These are phyloP conservation scores for Ypsolopha scabrella DNA, from an alignment of 2,888 invertebrate species.

Conservation along the genomic window DNA sequence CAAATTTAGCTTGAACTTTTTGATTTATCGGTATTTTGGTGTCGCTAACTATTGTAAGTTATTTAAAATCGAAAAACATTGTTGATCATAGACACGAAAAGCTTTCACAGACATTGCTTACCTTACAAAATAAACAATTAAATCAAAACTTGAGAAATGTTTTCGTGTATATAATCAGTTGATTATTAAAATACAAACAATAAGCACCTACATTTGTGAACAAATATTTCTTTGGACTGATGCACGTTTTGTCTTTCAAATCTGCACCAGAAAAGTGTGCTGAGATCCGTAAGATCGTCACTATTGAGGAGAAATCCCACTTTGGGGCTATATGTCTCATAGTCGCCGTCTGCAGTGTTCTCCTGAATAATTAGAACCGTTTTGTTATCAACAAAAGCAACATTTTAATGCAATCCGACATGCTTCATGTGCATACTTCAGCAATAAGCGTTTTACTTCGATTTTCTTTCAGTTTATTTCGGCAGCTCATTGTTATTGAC, in stretches of 20 bases:
- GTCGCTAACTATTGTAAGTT: not conserved
- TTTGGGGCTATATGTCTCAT: conserved; percentile 48
- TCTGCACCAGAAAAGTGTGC: conserved; percentile 29
- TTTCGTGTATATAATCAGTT: not conserved
- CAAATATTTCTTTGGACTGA: conserved; percentile 30
- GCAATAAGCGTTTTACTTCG: not conserved
- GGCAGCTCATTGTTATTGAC: no score
- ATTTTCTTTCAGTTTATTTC: no score
- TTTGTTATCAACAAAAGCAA: conserved; percentile 18
- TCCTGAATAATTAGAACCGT: conserved; percentile 54
- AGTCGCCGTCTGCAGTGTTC: conserved; percentile 32
- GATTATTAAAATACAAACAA: conserved; percentile 27
- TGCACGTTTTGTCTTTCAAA: conserved; percentile 28
- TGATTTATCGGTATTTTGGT: not conserved
- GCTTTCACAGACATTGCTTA: no score
- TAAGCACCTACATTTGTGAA: conserved; percentile 59
- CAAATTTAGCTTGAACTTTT: conserved; percentile 2
- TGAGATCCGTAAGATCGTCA: conserved; percentile 15
- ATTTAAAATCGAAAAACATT: conserved; percentile 21
- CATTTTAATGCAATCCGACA: not conserved
- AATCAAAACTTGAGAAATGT: conserved; percentile 8
- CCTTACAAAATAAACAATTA: conserved; percentile 11
- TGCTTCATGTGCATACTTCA: not conserved
- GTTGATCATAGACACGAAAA: not conserved
- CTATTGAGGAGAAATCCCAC: conserved; percentile 48